These are phyloP conservation scores for Sebastiscus tertius DNA, from an alignment of 2,797 vertebrate species.

Conservation along the genomic window DNA sequence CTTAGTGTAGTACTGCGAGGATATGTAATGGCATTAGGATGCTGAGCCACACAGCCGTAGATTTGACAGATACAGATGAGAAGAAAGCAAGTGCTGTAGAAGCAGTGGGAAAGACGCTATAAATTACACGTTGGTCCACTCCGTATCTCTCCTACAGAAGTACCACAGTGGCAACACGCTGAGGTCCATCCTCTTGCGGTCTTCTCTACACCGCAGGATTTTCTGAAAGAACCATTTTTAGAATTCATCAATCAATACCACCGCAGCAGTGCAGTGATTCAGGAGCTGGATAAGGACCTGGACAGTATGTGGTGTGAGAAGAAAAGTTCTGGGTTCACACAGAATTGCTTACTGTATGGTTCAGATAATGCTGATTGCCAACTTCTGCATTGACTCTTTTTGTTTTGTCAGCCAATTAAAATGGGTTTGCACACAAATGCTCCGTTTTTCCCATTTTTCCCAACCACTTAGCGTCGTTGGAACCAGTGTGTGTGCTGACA, in stretches of 20 bases:
- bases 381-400: conserved; percentile 10
- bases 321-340: not conserved
- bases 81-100: not conserved
- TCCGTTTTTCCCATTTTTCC: not conserved
- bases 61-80: not conserved
- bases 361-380: conserved; percentile 28
- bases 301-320: not conserved
- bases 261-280: conserved; percentile 32
- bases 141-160: not conserved
- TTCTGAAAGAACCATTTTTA: conserved; percentile 33
- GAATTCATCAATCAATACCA: conserved; percentile 41
- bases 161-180: not conserved
- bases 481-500: conserved; percentile 7
- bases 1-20: not conserved
- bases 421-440: conserved; percentile 10
- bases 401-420: conserved; percentile 43
- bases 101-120: not conserved
- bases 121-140: not conserved
- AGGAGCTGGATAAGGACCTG: not conserved
- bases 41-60: not conserved
- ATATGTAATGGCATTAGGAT: not conserved
- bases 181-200: conserved; percentile 2
- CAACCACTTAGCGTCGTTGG: conserved; percentile 27
- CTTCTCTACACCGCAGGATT: conserved; percentile 11
- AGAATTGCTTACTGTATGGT: conserved; percentile 11